Evolutionary conservation across 2,797 vertebrate genomes (phyloP).

Genomic region (Platalea minor): DNA sequence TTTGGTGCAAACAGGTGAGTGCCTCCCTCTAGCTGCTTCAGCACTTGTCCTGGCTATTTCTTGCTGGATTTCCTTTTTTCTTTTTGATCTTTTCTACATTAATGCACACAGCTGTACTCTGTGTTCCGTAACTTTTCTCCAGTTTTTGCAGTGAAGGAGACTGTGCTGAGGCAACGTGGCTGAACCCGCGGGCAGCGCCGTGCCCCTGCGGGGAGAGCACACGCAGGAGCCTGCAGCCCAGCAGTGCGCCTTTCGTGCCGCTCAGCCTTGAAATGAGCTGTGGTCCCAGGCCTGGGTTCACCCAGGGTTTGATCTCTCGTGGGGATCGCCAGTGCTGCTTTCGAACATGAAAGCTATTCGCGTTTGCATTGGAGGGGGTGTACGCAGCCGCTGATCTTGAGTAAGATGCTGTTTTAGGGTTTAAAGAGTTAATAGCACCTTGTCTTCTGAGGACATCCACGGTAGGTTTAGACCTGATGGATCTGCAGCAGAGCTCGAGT

Average conservation of each 20-base stretch:
- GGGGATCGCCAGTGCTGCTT: not conserved
- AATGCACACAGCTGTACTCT: not conserved
- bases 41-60: not conserved
- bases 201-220: not conserved
- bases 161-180: not conserved
- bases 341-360: not conserved
- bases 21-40: not conserved
- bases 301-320: rapidly evolving
- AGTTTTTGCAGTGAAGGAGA: not conserved
- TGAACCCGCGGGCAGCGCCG: not conserved
- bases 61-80: not conserved
- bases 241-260: rapidly evolving
- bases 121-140: not conserved
- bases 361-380: rapidly evolving
- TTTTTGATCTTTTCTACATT: not conserved
- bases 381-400: not conserved
- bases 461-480: not conserved
- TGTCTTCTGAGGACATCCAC: not conserved
- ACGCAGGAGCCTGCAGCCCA: not conserved
- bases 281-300: not conserved
- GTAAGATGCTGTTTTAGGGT: not conserved
- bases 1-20: constrained; percentile 50
- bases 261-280: not conserved
- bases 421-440: not conserved
- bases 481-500: not conserved